Base-by-base conservation (phyloP, 2,797 vertebrate species). In the Phataginus tetradactyla region DNA sequence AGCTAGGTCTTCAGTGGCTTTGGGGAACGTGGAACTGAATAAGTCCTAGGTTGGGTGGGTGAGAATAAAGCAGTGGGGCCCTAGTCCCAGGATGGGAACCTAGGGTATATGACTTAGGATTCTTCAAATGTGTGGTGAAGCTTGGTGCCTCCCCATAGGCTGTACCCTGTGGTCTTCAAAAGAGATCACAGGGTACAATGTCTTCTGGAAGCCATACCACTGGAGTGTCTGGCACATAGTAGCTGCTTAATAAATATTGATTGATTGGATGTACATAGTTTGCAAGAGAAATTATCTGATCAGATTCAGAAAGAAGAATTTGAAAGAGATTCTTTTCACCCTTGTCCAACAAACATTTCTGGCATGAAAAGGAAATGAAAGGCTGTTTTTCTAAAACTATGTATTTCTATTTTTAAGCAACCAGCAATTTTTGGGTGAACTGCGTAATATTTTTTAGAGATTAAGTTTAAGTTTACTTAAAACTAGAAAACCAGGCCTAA, bases 281-380 rank as follows among this genome's bases (percentile, higher is more conserved):
- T 86, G 14, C 71, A 83, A 59, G 27, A 49, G 29, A 93, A 94
- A 55, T 20, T 63, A 71, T 87, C 79, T 45, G 71, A 86, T 83
- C 59, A 74, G n/a, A 74, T 81, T 90, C 57, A 93, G 42, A 25
- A 59, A 42, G n/a, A 88, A 90, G 7, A 86, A 86, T 81, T 94
- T 61, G 45, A 92, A 95, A 66, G 12, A 68, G 9, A 72, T 72
- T 75, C 14, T 86, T 90, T 86, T 92, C 20, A 72, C 27, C 3
- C 32, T 5, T 90, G 12, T 88, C 61, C 32, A 37, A 74, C 32
- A 29, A 90, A 18, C 61, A 79, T 75, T 92, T 94, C 81, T 88
- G 29, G 13, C 42, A 39, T 83, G 14, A 75, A 83, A 97, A 91
- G 39, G 25, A 72, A 27, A 77, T n/a, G 4, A 95, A 71, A 92